Conservation (phyloP, 2,888 invertebrate genomes). For the Drosophila austrosaltans region DNA sequence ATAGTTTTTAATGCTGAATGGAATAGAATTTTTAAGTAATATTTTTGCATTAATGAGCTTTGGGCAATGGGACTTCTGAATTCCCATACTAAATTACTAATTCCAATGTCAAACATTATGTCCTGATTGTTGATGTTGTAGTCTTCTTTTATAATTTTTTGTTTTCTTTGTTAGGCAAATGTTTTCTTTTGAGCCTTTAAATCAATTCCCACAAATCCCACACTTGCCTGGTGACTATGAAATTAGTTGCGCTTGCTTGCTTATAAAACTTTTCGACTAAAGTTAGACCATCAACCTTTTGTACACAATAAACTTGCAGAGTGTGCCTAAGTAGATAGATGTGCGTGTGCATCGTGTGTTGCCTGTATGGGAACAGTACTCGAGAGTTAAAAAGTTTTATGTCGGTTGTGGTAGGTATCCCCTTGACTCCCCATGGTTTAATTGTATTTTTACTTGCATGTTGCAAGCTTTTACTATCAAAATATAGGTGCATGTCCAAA, state of each 20-base stretch:
- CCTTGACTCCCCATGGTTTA: slow-evolving; percentile 62
- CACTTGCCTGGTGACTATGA: slow-evolving; percentile 37
- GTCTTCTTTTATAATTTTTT: neutral
- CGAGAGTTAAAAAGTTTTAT: slow-evolving; percentile 22
- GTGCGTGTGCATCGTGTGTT: neutral
- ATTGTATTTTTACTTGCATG: slow-evolving; percentile 66
- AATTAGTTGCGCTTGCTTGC: slow-evolving; percentile 63
- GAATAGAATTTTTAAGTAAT: neutral
- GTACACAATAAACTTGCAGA: slow-evolving; percentile 9
- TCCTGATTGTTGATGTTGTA: neutral
- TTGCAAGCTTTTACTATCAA: slow-evolving; percentile 14
- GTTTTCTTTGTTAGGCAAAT: neutral
- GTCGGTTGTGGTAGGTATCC: neutral
- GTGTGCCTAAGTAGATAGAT: slow-evolving; percentile 8
- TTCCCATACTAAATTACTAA: neutral
- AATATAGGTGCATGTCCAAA: slow-evolving; percentile 10
- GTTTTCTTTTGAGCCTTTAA: neutral
- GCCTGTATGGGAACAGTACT: slow-evolving; percentile 10
- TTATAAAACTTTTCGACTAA: slow-evolving; percentile 66
- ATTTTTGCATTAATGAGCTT: neutral
- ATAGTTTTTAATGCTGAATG: too few species aligned
- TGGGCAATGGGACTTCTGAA: neutral
- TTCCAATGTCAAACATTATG: slow-evolving; percentile 1
- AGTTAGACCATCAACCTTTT: slow-evolving; percentile 47
- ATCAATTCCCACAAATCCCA: neutral